A percentile compares a stretch with the other conserved stretches of the same genome.
phyloP scores from a whole-genome alignment of 2,113 vertebrate species.

The Enhydra lutris region DNA sequence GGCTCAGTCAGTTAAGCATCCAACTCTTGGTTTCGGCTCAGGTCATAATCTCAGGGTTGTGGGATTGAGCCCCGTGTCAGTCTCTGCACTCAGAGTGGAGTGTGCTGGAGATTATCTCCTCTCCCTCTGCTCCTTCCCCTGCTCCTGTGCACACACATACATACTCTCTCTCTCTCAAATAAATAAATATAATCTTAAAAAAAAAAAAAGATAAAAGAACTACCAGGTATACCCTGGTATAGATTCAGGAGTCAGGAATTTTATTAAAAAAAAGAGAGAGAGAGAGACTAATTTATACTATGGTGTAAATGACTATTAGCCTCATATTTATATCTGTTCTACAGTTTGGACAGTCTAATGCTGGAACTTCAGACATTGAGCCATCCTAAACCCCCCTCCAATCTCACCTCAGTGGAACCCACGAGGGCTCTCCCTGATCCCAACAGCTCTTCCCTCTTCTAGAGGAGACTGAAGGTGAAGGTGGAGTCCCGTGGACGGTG shows the following conservation, averaged over 20 bases:
- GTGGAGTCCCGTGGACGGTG: neutral
- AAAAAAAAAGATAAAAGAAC: neutral
- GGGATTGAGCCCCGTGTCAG: neutral
- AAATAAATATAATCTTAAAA: neutral
- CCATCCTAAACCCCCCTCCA: neutral
- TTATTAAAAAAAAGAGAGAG: neutral
- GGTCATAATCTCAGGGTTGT: neutral
- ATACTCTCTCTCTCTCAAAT: neutral
- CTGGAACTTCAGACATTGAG: neutral
- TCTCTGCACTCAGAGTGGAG: neutral
- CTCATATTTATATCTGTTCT: neutral
- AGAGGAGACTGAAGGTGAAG: neutral
- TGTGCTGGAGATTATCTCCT: neutral
- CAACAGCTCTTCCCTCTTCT: neutral
- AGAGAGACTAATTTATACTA: neutral
- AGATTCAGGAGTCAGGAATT: neutral
- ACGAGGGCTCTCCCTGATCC: neutral
- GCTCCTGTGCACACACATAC: neutral
- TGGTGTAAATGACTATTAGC: neutral
- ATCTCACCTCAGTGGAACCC: neutral
- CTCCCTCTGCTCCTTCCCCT: neutral
- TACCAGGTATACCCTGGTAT: neutral
- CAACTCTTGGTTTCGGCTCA: neutral
- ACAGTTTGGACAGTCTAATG: neutral
- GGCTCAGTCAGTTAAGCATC: neutral